Evolutionary conservation across 2,888 invertebrate genomes (phyloP), one percentile per base, ranked within the genome.

Genomic region (Tridacna gigas): DNA sequence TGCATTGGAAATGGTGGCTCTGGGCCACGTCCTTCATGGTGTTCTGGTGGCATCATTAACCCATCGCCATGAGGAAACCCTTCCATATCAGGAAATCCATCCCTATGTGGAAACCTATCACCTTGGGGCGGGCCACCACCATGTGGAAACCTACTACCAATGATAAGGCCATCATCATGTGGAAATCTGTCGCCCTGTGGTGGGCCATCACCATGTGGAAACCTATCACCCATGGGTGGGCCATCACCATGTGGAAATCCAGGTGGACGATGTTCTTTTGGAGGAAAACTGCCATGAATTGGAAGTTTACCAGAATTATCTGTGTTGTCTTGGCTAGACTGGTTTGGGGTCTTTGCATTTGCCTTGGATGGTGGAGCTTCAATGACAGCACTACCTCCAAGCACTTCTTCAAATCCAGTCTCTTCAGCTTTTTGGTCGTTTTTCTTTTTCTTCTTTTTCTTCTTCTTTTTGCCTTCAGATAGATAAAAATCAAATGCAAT

Each of bases 391-490:
- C 11, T 20, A n/a, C 26, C 74, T 20, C 60, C 60, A 25, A 15
- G 22, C 11, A 25, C 60, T 5, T 37, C 56, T 13, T 25, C 37
- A 13, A 7, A 26, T 20, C 47, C 47, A 1, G 12, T 47, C 48
- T 63, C 63, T 37, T 69, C 75, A 26, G 0, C 22, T 13, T 25
- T 48, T 20, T 48, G 61, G 25, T 63, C 80, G 20, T 76, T 76
- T 48, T 80, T 71, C 75, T 80, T 80, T 51, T 76, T 76, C 47
- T 80, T 80, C 63, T 80, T 75, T 63, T 80, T 76, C 47, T 76
- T 75, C 48, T 76, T 80, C 71, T 76, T 76, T 37, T 76, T 76
- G 15, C 25, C 60, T 74, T 60, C n/a, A 28, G 22, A 75, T 20
- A 56, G n/a, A 60, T 37, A 22, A 74, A 37, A 67, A 11, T 37